Evolutionary conservation across 2,797 vertebrate species (phyloP), one percentile per base, ranked within the genome.

Genomic region (Acanthurus lineatus): DNA sequence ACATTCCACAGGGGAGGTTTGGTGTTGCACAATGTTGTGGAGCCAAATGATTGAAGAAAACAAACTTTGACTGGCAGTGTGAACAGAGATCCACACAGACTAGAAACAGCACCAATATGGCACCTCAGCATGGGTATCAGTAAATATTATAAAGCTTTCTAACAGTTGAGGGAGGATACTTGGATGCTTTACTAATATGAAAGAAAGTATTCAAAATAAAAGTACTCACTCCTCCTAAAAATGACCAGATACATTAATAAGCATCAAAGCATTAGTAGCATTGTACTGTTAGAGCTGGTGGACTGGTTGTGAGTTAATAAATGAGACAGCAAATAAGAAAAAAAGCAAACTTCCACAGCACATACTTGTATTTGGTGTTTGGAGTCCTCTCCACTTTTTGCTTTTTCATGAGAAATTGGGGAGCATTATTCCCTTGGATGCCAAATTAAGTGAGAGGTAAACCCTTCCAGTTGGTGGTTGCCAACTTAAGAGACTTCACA

Each of bases 1-100:
- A 35, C 70, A 65, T 69, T 83, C 70, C 74, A 69, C 45, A 4
- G 47, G 68, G 77, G 63, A 53, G 69, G 66, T 81, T 82, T 32
- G 12, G 32, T 7, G 58, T 82, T 79, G 66, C 75, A 69, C 68
- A 69, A 66, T 57, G 57, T 56, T 44, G 56, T 22, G 60, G 45
- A 59, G 56, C 69, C 65, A 63, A 63, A 32, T 47, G 64, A 72
- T 56, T 58, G 65, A 54, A 60, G 42, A 62, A 52, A 69, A 57
- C 44, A 49, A 70, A 44, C 45, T 42, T 38, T 32, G 62, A 77
- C 62, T 73, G 59, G 51, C 5, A 48, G 17, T 3, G 32, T 62
- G 44, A 79, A 69, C 16, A 42, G 57, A 76, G 83, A 61, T 42
- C 52, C 45, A 68, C 32, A 51, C 20, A 25, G n/a, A 47, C 42